Evolutionary conservation across 1,140 invertebrate genomes (phyloP).

Genomic region (Gerris buenoi): DNA sequence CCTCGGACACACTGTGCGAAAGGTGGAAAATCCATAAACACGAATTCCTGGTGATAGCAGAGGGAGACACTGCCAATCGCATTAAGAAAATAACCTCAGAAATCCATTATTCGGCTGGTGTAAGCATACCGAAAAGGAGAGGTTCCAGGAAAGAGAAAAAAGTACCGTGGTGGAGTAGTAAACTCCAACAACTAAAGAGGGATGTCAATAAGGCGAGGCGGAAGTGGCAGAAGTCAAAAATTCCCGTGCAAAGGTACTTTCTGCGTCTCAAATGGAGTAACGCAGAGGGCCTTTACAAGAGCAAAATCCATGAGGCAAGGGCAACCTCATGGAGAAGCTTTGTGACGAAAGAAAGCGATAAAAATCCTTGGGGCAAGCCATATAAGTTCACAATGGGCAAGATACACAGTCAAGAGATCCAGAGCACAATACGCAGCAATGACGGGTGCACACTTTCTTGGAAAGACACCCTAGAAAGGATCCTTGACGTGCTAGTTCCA

Average conservation of each 20-base stretch:
- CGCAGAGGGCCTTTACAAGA: neutral
- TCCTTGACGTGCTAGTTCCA: neutral
- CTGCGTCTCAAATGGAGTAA: neutral
- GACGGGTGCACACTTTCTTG: neutral
- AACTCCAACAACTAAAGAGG: neutral
- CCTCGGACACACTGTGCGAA: neutral
- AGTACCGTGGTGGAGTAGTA: neutral
- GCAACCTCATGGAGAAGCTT: neutral
- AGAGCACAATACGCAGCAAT: neutral
- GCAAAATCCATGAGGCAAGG: neutral
- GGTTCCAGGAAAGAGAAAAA: neutral
- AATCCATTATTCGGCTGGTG: neutral
- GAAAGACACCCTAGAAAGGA: neutral
- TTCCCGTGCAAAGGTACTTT: too few relatives aligned
- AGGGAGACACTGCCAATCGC: neutral
- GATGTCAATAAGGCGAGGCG: neutral
- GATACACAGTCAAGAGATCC: neutral
- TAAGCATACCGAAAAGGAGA: neutral
- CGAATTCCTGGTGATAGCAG: neutral
- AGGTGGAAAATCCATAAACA: neutral
- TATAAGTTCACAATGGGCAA: neutral
- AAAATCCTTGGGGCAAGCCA: neutral
- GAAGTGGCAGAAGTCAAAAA: neutral
- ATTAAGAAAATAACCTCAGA: neutral
- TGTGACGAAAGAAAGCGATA: neutral